Base-by-base conservation (phyloP, 1,140 invertebrate genomes). In the Campoletis sonorensis region DNA sequence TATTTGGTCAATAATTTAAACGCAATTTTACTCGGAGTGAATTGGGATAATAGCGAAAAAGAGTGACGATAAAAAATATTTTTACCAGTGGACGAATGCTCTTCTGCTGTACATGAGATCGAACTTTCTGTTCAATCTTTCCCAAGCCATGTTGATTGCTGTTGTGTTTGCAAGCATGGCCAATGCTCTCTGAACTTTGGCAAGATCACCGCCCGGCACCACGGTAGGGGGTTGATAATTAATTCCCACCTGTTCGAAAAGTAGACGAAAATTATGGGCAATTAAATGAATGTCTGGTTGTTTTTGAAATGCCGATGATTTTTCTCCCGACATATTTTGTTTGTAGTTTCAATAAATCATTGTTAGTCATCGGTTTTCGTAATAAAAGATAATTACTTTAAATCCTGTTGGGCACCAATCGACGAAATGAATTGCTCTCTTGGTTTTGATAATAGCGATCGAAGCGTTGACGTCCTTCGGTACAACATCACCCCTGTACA, bases 221-320 rank as follows among this genome's bases (percentile, higher is more conserved):
- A 95, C 95, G 21, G 93, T 93, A 18, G 95, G 95, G 54, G 95
- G 95, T 87, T 95, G 95, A 89, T 95, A 94, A 89, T 95, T 95
- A 79, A 95, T 92, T 71, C 93, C 93, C 73, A 92, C 80, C 79
- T 80, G 90, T 64, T 13, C 40, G 40, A 10, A 8, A 13, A 5
- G 40, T 11, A 30, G 64, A 26, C 26, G 30, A 23, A 68, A 26
- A 72, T 1, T 23, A 72, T 37, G 23, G 10, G 4, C 61, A 23
- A 23, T 23, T 4, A 27, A 64, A 26, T n/a, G 2, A 8, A 54
- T 54, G 15, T 15, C 5, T 54, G 18, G 18, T 18, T 5, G n/a
- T 51, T n/a, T n/a, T 54, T 54, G 2, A 45, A 45, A n/a, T 54
- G n/a, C 1, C 18, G 51, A 0, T n/a, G 1, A 54, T n/a, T 54